Percentiles rank a stretch among this genome's conserved stretches.
These are phyloP conservation scores for Aphrophora alni DNA, from an alignment of 2,888 invertebrate genomes.

Conservation along the genomic window DNA sequence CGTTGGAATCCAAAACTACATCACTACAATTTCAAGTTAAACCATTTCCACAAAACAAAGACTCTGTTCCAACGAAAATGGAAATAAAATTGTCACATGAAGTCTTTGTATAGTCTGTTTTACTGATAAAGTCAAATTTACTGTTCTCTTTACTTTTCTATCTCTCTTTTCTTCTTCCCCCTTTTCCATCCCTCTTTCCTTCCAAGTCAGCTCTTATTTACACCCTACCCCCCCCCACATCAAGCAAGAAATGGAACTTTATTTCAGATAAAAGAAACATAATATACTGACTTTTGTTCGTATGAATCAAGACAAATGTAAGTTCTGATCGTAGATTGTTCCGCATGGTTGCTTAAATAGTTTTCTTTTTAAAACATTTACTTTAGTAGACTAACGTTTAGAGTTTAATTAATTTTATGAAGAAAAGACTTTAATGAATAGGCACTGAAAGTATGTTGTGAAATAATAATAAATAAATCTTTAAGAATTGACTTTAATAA, in stretches of 20 bases:
- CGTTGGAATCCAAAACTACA: too few species aligned
- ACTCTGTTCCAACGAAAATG: neutral
- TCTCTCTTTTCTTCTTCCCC: neutral
- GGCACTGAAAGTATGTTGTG: too few species aligned
- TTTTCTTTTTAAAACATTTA: neutral
- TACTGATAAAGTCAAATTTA: neutral
- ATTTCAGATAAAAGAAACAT: slow-evolving; percentile 4
- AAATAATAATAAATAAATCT: too few species aligned
- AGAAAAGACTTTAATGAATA: too few species aligned
- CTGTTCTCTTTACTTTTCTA: neutral
- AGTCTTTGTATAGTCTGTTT: neutral
- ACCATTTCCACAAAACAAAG: neutral
- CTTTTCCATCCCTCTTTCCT: neutral
- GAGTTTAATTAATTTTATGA: too few species aligned
- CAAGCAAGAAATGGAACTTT: neutral
- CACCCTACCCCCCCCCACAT: neutral
- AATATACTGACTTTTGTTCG: neutral
- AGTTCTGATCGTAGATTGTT: slow-evolving; percentile 1
- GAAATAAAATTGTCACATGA: slow-evolving; percentile 4
- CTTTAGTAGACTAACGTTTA: neutral
- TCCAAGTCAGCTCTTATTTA: neutral
- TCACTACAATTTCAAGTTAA: neutral
- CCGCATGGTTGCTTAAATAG: neutral
- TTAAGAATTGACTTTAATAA: too few species aligned
- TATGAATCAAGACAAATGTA: slow-evolving; percentile 1